These are phyloP conservation scores for Zaprionus inermis DNA, from an alignment of 1,140 invertebrate species.

Conservation along the genomic window DNA sequence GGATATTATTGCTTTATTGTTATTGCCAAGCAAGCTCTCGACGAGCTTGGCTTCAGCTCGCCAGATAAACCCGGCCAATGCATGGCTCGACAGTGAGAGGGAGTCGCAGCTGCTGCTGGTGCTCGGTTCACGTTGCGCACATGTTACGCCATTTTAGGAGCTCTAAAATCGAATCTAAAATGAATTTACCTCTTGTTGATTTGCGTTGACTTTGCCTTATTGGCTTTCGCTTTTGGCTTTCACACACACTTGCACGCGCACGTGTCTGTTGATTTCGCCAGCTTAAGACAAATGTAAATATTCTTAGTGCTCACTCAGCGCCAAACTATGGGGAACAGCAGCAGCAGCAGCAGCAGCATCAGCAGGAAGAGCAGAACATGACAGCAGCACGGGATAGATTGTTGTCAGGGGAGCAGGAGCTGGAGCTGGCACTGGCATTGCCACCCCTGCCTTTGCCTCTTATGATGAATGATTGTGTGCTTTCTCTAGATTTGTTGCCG, in stretches of 20 bases:
- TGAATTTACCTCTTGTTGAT: constrained; percentile 79
- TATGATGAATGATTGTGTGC: constrained; percentile 76
- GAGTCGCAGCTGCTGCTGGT: background rate
- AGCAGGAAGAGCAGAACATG: constrained; percentile 4
- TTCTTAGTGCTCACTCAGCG: constrained; percentile 64
- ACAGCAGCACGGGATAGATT: constrained; percentile 30
- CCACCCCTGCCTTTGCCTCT: constrained; percentile 35
- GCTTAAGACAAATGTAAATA: constrained; percentile 80
- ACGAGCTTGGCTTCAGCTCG: constrained; percentile 9
- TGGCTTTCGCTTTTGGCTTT: constrained; percentile 66
- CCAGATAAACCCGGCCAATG: constrained; percentile 74
- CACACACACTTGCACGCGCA: constrained; percentile 24
- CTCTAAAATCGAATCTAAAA: constrained; percentile 72
- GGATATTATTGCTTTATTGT: constrained; percentile 52
- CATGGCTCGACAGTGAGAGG: constrained; percentile 48
- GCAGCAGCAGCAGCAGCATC: background rate
- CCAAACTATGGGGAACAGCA: constrained; percentile 25
- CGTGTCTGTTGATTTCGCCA: constrained; percentile 65
- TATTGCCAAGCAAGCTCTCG: constrained; percentile 33
- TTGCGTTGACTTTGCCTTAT: constrained; percentile 75
- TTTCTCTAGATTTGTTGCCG: constrained; percentile 73
- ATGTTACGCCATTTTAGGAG: constrained; percentile 59
- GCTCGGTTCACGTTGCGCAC: constrained; percentile 44
- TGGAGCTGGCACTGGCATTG: background rate
- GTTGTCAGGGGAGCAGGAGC: constrained; percentile 28